phyloP scores from a whole-genome alignment of 2,888 invertebrate species.

The Panopea generosa region DNA sequence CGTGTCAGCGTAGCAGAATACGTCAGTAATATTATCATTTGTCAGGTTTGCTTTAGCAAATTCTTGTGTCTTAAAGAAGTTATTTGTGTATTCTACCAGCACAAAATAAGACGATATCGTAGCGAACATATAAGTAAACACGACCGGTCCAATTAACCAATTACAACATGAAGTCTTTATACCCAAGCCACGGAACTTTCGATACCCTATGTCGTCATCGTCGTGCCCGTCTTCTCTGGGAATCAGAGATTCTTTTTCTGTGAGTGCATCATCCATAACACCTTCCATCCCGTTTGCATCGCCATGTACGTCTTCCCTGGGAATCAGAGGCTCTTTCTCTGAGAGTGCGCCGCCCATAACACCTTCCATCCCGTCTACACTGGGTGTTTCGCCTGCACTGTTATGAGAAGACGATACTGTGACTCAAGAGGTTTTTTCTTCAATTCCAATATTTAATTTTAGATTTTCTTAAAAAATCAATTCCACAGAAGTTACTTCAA shows the following conservation, averaged over 20 bases:
- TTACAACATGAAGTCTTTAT: constrained; percentile 43
- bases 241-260: not conserved
- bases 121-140: constrained; percentile 51
- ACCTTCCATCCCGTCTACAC: too few relatives aligned
- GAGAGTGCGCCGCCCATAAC: too few relatives aligned
- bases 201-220: constrained; percentile 18
- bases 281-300: too few relatives aligned
- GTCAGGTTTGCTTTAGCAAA: constrained; percentile 47
- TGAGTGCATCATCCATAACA: too few relatives aligned
- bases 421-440: too few relatives aligned
- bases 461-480: too few relatives aligned
- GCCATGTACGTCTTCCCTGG: too few relatives aligned
- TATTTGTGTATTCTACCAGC: constrained; percentile 52
- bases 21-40: constrained; percentile 25
- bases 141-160: constrained; percentile 51
- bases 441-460: too few relatives aligned
- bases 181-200: constrained; percentile 26
- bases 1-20: constrained; percentile 32
- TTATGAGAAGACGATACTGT: too few relatives aligned
- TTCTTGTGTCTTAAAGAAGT: constrained; percentile 33
- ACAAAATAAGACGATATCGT: constrained; percentile 51
- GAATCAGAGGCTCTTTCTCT: too few relatives aligned
- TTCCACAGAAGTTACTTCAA: too few relatives aligned
- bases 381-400: too few relatives aligned
- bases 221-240: constrained; percentile 4